phyloP scores from a whole-genome alignment of 2,797 vertebrate species.

The Pangasius mekongensis region DNA sequence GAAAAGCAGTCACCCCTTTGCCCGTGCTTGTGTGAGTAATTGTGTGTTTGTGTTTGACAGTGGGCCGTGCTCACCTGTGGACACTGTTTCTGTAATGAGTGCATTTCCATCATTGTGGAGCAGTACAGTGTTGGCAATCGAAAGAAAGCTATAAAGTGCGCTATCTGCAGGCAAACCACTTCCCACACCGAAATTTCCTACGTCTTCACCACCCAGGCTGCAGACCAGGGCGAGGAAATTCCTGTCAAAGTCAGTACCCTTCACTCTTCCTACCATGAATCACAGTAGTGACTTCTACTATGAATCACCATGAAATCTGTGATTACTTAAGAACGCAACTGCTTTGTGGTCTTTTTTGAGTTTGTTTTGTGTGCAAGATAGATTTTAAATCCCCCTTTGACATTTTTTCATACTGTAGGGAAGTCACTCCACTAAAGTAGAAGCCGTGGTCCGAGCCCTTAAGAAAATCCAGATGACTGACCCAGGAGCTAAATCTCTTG shows the following conservation, averaged over 20 bases:
- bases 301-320: not conserved
- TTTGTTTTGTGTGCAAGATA: not conserved
- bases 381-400: not conserved
- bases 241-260: slow-evolving; percentile 86
- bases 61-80: slow-evolving; percentile 98
- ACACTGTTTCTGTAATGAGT: slow-evolving; percentile 98
- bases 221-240: slow-evolving; percentile 88
- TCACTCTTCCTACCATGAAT: not conserved
- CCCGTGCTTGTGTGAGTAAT: not conserved
- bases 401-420: slow-evolving; percentile 76
- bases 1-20: not conserved
- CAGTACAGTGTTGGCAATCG: slow-evolving; percentile 94
- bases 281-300: not conserved
- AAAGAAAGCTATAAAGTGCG: slow-evolving; percentile 91
- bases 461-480: slow-evolving; percentile 91
- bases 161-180: slow-evolving; percentile 95
- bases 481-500: slow-evolving; percentile 91
- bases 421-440: slow-evolving; percentile 98
- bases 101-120: slow-evolving; percentile 93
- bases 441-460: slow-evolving; percentile 93
- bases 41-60: slow-evolving; percentile 66
- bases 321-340: not conserved
- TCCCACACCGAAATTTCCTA: slow-evolving; percentile 96
- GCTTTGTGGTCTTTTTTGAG: no score
- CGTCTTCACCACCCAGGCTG: slow-evolving; percentile 90